phyloP scores from a whole-genome alignment of 92 coral and sea anemone species.

The Parazoanthus swiftii region DNA sequence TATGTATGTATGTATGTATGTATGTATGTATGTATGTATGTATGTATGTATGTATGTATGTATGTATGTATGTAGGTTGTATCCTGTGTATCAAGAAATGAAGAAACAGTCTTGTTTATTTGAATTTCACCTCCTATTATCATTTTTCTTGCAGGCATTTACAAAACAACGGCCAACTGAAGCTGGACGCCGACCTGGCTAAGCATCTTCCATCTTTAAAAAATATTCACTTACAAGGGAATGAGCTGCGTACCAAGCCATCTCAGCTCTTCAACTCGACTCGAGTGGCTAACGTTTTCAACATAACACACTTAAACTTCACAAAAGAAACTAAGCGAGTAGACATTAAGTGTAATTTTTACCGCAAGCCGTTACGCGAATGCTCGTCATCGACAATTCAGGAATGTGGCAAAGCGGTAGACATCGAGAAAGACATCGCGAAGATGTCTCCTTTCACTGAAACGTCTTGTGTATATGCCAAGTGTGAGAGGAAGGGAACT shows the following conservation, averaged over 20 bases:
- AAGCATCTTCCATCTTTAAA: constrained; percentile 61
- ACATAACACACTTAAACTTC: constrained; percentile 23
- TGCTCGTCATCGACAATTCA: constrained; percentile 59
- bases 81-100: no score
- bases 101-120: no score
- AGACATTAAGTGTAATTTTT: constrained; percentile 72
- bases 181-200: constrained; percentile 57
- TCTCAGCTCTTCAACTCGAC: constrained; percentile 62
- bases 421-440: constrained; percentile 58
- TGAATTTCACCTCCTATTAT: neutral
- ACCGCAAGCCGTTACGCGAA: constrained; percentile 64
- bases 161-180: constrained; percentile 68
- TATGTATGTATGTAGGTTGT: no score
- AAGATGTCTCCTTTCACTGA: constrained; percentile 58
- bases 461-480: constrained; percentile 71
- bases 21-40: no score
- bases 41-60: no score
- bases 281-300: constrained; percentile 22
- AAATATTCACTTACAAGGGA: constrained; percentile 53
- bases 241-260: constrained; percentile 49
- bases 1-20: no score
- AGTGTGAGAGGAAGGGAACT: constrained; percentile 63
- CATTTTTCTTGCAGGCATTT: constrained; percentile 61
- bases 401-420: constrained; percentile 58
- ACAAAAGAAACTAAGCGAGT: constrained; percentile 55